Evolutionary conservation across 1,140 invertebrate species (phyloP).

Genomic region (Telenomus remus): DNA sequence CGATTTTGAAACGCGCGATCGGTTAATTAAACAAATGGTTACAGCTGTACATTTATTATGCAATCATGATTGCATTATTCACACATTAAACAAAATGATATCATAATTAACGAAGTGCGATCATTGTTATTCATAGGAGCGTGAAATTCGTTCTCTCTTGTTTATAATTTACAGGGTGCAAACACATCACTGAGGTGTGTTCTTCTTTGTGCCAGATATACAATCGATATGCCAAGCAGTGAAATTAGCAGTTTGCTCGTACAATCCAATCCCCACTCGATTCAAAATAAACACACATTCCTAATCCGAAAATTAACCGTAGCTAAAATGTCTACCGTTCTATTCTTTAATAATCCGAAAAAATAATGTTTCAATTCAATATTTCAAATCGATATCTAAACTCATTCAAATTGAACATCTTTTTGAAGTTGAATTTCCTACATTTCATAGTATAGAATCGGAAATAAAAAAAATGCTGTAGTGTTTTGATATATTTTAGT

Average conservation of each 20-base stretch:
- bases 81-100: conserved; percentile 54
- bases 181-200: conserved; percentile 15
- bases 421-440: too few species aligned
- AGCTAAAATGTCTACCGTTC: too few species aligned
- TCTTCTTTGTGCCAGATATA: conserved; percentile 8
- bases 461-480: too few species aligned
- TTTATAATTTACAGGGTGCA: conserved; percentile 26
- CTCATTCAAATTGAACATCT: too few species aligned
- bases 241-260: background rate
- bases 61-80: conserved; percentile 52
- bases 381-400: too few species aligned
- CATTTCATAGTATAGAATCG: too few species aligned
- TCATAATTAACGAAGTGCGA: conserved; percentile 49
- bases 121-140: conserved; percentile 53
- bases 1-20: conserved; percentile 43
- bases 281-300: too few species aligned
- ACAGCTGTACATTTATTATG: conserved; percentile 54
- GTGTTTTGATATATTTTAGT: too few species aligned
- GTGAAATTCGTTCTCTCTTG: conserved; percentile 45
- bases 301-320: too few species aligned
- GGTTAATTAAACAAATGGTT: conserved; percentile 58
- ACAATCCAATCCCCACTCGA: background rate
- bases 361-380: too few species aligned
- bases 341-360: too few species aligned
- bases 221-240: background rate